Evolutionary conservation across 2,888 invertebrate species (phyloP), one percentile per base, ranked within the genome.

Genomic region (Odontocolon sp.): DNA sequence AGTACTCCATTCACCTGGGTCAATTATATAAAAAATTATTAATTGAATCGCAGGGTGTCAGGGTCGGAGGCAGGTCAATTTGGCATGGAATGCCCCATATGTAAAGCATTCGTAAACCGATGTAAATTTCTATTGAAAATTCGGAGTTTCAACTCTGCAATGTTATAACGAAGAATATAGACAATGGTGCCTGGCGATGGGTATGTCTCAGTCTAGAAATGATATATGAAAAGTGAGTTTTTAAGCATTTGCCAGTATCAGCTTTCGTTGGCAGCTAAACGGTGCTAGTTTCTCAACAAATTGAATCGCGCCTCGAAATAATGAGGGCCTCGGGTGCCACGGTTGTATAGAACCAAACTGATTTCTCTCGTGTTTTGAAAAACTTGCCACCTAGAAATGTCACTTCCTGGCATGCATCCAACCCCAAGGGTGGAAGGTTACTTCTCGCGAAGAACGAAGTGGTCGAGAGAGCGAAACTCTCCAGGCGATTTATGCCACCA

Each of bases 371-470:
- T 63, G 63, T 71, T 71, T 61, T 66, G 76, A 67, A 81, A 82
- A 76, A 76, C 70, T 71, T 52, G 57, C 61, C 21, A 61, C 70
- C 70, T 61, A 36, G 42, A 42, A 61, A 31, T 56, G 9, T 78
- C 79, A 76, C 75, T 77, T 64, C 80, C 83, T 87, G 86, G 87
- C 87, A 78, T 78, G 61, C 68, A 82, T 86, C 87, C 87, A 87
- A 69, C 26, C 38, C 28, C 36, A 8, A 23, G 45, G 36, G 59
- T 40, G 45, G 38, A 74, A 68, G 74, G 63, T 69, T 50, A 33
- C 69, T 45, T 26, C 18, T 42, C 54, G 54, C n/a, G 52, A n/a
- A 18, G 38, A 50, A 47, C 50, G 21, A 38, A 11, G 68, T 45
- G 69, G 45, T 61, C 36, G 36, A 5, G 45, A 52, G 36, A 64